These are phyloP conservation scores for crab-eating macaque (Macaca fascicularis) DNA, from an alignment of 2,113 vertebrate species.

Conservation along the genomic window DNA sequence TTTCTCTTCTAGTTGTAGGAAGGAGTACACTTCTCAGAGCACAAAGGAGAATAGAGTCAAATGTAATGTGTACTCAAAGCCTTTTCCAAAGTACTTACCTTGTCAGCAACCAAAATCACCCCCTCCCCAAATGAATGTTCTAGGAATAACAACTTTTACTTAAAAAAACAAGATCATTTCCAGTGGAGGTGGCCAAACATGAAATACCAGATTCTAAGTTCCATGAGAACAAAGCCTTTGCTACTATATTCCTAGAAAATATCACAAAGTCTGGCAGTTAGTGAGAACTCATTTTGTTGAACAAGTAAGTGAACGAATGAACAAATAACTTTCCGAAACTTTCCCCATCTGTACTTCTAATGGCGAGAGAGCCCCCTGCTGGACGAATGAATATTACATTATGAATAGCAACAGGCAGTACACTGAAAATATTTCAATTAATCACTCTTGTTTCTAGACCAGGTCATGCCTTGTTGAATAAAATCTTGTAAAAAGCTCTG, in stretches of 20 bases:
- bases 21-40: not conserved
- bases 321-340: not conserved
- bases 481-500: not conserved
- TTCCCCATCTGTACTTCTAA: slow-evolving; percentile 20
- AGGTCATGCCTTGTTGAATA: not conserved
- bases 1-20: not conserved
- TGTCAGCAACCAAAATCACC: not conserved
- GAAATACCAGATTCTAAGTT: slow-evolving; percentile 14
- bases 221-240: not conserved
- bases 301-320: not conserved
- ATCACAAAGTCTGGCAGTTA: not conserved
- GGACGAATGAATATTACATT: slow-evolving; percentile 46
- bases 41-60: not conserved
- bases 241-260: not conserved
- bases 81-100: not conserved
- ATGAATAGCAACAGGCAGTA: fast-evolving
- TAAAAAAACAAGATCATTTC: slow-evolving; percentile 39
- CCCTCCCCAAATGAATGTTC: not conserved
- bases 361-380: slow-evolving; percentile 75
- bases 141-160: not conserved
- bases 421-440: slow-evolving; percentile 6
- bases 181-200: not conserved
- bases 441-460: not conserved
- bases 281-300: not conserved
- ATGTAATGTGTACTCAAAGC: not conserved